Evolutionary conservation across 2,113 vertebrate genomes (phyloP), one percentile per base, ranked within the genome.

Genomic region (Centropristis striata): DNA sequence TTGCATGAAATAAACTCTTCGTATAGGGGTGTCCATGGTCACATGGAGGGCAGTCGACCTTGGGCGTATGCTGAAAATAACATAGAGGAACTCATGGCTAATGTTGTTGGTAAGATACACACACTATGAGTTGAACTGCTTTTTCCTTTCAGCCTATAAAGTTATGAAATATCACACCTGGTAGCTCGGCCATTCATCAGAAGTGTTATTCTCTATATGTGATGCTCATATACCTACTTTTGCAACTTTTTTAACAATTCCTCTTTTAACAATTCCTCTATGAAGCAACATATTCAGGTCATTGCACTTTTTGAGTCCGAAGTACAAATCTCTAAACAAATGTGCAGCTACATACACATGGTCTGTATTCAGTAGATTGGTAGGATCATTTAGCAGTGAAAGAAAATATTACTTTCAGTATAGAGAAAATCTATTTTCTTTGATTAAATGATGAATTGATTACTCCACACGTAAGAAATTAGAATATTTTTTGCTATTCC

Each of bases 61-160:
- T 99, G 98, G 98, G 96, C 95, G 8, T 95, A 91, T 91, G 97
- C 94, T 23, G 98, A 99, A 0, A 95, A 99, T 65, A 95, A 89
- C 78, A 81, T 99, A 2, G 80, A 95, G 90, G 93, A 94, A 3
- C 85, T 94, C 21, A 98, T 99, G 97, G 93, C 93, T 1, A 90
- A 96, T 4, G 63, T 99, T 70, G 96, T 98, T 18, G 97, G 98
- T 99, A 94, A 93, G 96, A 70, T 20, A 51, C 16, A 32, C 1
- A 4, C 8, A 5, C 2, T 16, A 13, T 21, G 9, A 21, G 49
- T 50, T 3, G 21, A 23, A 25, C 11, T 23, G 4, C 21, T 23
- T 25, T n/a, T 25, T 51, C 50, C 42, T 32, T 6, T 6, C 6
- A 6, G 32, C 4, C 32, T 32, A 32, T 32, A 32, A 32, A 32